Base-by-base conservation (phyloP, 2,888 invertebrate species). In the Noctua comes region DNA sequence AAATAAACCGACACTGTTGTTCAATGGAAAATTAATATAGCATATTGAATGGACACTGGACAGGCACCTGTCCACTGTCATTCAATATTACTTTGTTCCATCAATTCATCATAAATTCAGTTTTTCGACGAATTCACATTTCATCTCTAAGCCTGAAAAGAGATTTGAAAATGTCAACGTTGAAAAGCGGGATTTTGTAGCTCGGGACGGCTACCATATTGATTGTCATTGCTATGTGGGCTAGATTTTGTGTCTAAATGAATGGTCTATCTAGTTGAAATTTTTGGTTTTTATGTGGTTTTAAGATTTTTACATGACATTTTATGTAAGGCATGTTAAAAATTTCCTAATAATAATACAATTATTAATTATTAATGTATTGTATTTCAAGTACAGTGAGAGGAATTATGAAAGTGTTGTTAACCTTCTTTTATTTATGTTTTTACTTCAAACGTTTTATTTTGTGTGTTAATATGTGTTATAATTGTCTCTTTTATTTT, bases 81-180 rank as follows among this genome's bases (percentile, higher is more conserved):
- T 36, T 64, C 64, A 64, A 64, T 64, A 64, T 36, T 21, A 48
- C 66, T 64, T 85, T 88, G 89, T 80, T 90, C 89, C 89, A 93
- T 93, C 91, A 93, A 93, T 93, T 92, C 90, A 91, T 92, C 92
- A 90, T n/a, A n/a, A n/a, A 66, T 92, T 85, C 89, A 92, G 91
- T 92, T 92, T 93, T 93, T 92, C 91, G 89, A 84, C 75, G 89
- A 88, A 82, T 86, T 88, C 88, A 86, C 89, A 88, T 91, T 91
- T 91, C 86, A 91, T 88, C 85, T 85, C 80, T 85, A 87, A 85
- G 82, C 86, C 88, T 46, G 27, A 87, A 89, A 91, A 90, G 86
- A 89, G 91, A 91, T 91, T 92, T 90, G 80, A 90, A 90, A 91
- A 90, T 91, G 90, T 88, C 91, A 90, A 86, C 87, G 86, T 87